Conservation (phyloP, 2,888 invertebrate genomes). For the Podabrus alpinus region DNA sequence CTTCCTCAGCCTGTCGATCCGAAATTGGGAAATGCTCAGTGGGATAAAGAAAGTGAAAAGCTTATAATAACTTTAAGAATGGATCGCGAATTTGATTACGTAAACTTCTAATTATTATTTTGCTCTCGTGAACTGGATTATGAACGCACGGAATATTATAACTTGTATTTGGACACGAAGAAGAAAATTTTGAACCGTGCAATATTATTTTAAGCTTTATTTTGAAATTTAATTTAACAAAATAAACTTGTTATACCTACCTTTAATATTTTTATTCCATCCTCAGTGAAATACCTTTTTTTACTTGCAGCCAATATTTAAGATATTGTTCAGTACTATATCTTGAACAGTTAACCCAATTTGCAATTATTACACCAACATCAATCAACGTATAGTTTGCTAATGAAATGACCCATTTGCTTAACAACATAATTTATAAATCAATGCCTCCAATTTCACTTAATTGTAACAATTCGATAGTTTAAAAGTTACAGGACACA, state of each 20-base stretch:
- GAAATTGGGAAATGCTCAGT: conserved; percentile 79
- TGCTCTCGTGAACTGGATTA: too few relatives aligned
- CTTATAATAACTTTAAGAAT: conserved; percentile 75
- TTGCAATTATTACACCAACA: not conserved
- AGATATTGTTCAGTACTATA: not conserved
- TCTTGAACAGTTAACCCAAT: not conserved
- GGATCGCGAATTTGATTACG: conserved; percentile 79
- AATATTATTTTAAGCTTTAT: not conserved
- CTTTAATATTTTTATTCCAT: not conserved
- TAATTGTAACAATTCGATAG: conserved; percentile 12
- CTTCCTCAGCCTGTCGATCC: conserved; percentile 83
- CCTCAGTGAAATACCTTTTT: not conserved
- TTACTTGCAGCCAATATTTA: not conserved
- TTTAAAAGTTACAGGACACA: conserved; percentile 15
- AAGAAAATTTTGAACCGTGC: too few relatives aligned
- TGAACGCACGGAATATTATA: too few relatives aligned
- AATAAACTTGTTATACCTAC: not conserved
- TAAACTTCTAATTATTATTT: conserved; percentile 74
- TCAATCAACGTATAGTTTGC: not conserved
- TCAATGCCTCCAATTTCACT: conserved; percentile 14
- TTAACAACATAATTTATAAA: not conserved
- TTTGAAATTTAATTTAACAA: not conserved
- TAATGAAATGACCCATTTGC: not conserved
- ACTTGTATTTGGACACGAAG: too few relatives aligned
- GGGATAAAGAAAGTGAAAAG: conserved; percentile 68